A percentile compares a stretch with the other conserved stretches of the same genome.
Conservation (phyloP, 2,113 vertebrate species). For the Eptesicus fuscus region DNA sequence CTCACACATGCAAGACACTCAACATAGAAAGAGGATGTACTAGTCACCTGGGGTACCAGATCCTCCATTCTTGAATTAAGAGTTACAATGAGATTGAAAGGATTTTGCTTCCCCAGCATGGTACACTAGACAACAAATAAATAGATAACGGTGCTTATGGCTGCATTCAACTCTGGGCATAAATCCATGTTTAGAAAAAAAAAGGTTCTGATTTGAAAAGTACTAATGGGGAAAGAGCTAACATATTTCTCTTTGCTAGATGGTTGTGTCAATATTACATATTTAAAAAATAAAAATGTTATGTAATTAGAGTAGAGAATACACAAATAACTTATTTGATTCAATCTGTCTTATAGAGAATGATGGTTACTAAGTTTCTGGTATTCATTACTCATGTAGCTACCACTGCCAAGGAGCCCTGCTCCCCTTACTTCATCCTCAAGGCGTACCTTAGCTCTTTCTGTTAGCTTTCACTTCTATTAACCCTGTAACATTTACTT, state of each 20-base stretch:
- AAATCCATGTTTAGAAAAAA: neutral
- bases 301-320: neutral
- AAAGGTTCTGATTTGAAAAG: neutral
- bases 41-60: neutral
- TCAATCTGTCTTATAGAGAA: neutral
- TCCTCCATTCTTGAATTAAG: neutral
- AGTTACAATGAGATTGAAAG: neutral
- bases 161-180: neutral
- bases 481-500: neutral
- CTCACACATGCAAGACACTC: neutral
- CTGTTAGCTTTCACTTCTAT: neutral
- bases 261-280: neutral
- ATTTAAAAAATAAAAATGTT: neutral
- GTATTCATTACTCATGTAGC: neutral
- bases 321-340: neutral
- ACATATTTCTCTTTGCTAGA: neutral
- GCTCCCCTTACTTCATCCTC: neutral
- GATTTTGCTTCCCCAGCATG: neutral
- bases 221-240: neutral
- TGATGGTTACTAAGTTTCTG: neutral
- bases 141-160: neutral
- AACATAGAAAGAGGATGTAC: neutral
- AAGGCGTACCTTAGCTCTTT: neutral
- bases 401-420: neutral
- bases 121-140: neutral